These are phyloP conservation scores for Mormyrus hasselquistii DNA, from an alignment of 2,797 vertebrate species.

Conservation along the genomic window DNA sequence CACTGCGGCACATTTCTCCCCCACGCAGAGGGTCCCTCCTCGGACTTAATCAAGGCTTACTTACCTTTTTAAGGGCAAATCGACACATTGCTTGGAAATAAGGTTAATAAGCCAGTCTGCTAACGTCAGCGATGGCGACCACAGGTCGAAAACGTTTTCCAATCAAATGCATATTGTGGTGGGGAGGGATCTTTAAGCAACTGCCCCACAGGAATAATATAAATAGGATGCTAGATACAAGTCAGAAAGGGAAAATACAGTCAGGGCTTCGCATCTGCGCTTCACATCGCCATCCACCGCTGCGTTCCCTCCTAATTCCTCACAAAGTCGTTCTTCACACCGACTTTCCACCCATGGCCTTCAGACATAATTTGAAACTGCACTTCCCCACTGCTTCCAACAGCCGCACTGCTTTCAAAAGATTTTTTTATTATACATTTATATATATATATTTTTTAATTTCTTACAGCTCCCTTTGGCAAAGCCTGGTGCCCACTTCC, in stretches of 20 bases:
- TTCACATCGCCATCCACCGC: no score
- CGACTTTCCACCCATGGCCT: not conserved
- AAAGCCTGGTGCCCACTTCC: not conserved
- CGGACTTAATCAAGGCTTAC: not conserved
- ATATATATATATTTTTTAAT: not conserved
- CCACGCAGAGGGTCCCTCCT: not conserved
- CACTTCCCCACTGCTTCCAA: not conserved
- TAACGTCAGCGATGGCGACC: not conserved
- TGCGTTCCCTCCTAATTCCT: not conserved
- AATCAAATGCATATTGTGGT: not conserved
- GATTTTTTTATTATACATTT: not conserved
- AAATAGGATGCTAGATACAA: not conserved
- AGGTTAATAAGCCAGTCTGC: not conserved
- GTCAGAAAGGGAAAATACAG: not conserved
- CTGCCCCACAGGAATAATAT: not conserved
- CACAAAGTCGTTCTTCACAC: not conserved
- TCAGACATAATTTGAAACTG: slow-evolving; percentile 1
- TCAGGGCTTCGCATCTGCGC: not conserved
- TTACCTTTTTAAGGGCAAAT: not conserved
- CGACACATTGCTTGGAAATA: not conserved
- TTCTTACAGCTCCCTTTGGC: not conserved
- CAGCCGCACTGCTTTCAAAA: slow-evolving; percentile 2
- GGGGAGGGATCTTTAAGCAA: not conserved
- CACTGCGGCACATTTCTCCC: not conserved
- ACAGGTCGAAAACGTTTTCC: not conserved